Conservation (phyloP, 2,888 invertebrate species). For the Pollenia amentaria region DNA sequence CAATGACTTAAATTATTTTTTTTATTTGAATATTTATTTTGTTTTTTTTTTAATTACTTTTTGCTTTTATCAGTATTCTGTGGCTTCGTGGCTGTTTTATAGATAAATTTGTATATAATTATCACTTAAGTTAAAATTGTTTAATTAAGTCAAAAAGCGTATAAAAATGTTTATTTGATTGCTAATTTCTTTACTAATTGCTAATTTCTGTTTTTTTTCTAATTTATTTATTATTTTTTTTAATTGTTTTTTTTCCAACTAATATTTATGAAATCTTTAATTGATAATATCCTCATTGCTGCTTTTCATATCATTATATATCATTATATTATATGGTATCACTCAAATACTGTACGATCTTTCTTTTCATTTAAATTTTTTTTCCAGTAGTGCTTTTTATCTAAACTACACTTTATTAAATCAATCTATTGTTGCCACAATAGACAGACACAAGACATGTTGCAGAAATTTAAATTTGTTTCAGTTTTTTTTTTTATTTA, state of each 20-base stretch:
- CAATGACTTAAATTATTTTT: too few relatives aligned
- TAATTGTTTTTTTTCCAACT: constrained; percentile 1
- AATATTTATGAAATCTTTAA: constrained; percentile 45
- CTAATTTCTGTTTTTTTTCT: constrained; percentile 6
- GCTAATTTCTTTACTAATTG: constrained; percentile 10
- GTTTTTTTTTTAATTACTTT: too few relatives aligned
- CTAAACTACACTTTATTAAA: constrained; percentile 60
- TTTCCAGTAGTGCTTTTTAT: constrained; percentile 4
- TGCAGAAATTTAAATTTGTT: constrained; percentile 56
- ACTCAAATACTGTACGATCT: constrained; percentile 32
- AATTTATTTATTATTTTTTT: constrained; percentile 10
- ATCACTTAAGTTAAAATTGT: not conserved
- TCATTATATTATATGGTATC: constrained; percentile 15
- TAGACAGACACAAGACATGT: constrained; percentile 37
- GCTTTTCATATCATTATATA: constrained; percentile 40
- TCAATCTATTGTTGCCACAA: constrained; percentile 61
- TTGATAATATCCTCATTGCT: constrained; percentile 68
- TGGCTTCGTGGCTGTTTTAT: too few relatives aligned
- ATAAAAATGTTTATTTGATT: not conserved
- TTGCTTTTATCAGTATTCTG: too few relatives aligned
- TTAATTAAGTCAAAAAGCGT: not conserved
- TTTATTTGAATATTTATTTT: too few relatives aligned
- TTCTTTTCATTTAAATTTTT: not conserved
- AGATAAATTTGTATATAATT: too few relatives aligned
- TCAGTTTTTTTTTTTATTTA: constrained; percentile 9